Conservation (phyloP, 2,888 invertebrate species). For the Galerucella calmariensis region DNA sequence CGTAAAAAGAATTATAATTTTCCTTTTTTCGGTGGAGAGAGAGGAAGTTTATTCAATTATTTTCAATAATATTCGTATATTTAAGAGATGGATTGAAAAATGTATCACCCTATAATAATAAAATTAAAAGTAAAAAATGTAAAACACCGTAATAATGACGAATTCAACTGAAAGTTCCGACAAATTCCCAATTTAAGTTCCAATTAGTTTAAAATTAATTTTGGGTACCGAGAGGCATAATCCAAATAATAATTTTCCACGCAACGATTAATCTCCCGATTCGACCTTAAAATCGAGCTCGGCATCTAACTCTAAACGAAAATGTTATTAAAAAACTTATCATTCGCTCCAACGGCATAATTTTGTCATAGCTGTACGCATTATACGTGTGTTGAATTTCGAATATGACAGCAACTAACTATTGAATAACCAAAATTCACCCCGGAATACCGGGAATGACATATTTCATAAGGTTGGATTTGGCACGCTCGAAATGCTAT, state of each 20-base stretch:
- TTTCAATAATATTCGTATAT: no score
- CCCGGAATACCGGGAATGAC: conserved; percentile 26
- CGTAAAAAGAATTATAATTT: no score
- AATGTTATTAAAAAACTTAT: conserved; percentile 56
- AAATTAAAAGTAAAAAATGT: not conserved
- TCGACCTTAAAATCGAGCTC: conserved; percentile 32
- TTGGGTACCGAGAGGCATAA: conserved; percentile 15
- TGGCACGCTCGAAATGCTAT: conserved; percentile 23
- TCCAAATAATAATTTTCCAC: conserved; percentile 39
- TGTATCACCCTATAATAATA: not conserved
- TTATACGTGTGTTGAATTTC: conserved; percentile 35
- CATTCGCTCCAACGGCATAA: conserved; percentile 56
- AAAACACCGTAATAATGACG: not conserved
- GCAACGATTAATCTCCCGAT: conserved; percentile 39
- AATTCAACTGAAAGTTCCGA: not conserved
- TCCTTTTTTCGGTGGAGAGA: no score
- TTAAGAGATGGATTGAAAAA: no score
- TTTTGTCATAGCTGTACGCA: conserved; percentile 64
- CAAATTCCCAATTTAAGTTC: conserved; percentile 39
- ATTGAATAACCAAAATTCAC: conserved; percentile 35
- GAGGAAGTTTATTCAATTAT: no score
- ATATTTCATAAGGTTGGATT: conserved; percentile 36
- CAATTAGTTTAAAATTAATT: conserved; percentile 44
- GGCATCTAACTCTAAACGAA: conserved; percentile 36
- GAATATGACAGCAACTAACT: conserved; percentile 32